Base-by-base conservation (phyloP, 2,797 vertebrate species). In the Zenarchopterus dispar region DNA sequence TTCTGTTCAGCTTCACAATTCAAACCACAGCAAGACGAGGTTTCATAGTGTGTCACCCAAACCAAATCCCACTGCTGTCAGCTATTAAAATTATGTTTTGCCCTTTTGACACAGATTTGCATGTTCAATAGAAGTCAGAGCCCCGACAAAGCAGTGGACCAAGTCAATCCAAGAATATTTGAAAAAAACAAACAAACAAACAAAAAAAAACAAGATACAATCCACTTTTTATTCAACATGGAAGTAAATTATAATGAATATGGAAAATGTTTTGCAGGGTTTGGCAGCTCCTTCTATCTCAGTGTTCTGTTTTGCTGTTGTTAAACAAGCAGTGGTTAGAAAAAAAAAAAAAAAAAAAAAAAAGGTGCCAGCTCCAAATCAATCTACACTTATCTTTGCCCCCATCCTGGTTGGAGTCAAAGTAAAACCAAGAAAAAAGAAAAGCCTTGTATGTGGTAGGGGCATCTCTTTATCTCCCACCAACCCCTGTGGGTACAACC, bases 341-440 rank as follows among this genome's bases (percentile, higher is more conserved):
- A 7, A 7, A 28, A 7, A 7, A 28, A 28, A 28, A 28, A 28
- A 28, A 7, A 13, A 39, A 39, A 4, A 39, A 68, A 53, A 75
- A 77, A 70, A 48, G 58, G 60, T 62, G 58, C 31, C 23, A 7
- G 49, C 56, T 69, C 45, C 21, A 54, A 55, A 77, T 57, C 56
- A 58, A 56, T 69, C 74, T 78, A 44, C 68, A 79, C 68, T 57
- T 58, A 62, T 70, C 45, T 73, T 76, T 65, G 50, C 62, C 41
- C 47, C 3, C 43, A 39, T 74, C 51, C 60, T 50, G 33, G 19
- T 50, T 53, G 31, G 28, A 69, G 80, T 84, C 72, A 86, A 81
- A 77, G 70, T 52, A 78, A 49, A 13, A 53, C 36, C 36, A 62
- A 39, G 13, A 52, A 78, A 82, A 76, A 53, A 73, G 77, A 76